Conservation (phyloP, 30 jellyfish, hydroid and myxozoan genomes). For the Calvadosia cruxmelitensis region DNA sequence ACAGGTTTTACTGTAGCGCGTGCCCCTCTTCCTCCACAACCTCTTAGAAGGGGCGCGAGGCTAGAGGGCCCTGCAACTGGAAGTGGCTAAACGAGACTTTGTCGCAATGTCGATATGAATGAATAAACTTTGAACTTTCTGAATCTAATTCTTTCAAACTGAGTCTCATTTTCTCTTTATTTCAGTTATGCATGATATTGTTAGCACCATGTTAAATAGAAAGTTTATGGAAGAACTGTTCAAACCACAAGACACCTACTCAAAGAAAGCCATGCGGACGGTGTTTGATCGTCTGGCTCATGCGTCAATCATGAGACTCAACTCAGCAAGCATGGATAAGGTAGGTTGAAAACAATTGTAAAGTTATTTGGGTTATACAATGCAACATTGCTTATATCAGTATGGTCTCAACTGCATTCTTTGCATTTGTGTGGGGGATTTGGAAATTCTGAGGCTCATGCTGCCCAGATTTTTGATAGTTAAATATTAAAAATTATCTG, state of each 20-base stretch:
- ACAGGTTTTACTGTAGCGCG: too few relatives aligned
- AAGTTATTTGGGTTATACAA: background rate
- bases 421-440: too few relatives aligned
- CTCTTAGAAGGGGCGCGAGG: too few relatives aligned
- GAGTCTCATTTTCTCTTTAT: background rate
- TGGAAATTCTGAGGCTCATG: too few relatives aligned
- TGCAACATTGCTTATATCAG: background rate
- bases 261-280: constrained; percentile 93
- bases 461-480: too few relatives aligned
- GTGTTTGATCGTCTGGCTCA: constrained; percentile 97
- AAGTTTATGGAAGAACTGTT: constrained; percentile 89
- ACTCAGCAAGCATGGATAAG: constrained; percentile 99
- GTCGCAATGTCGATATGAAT: too few relatives aligned
- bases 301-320: constrained; percentile 93
- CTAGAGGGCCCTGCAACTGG: too few relatives aligned
- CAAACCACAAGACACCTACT: constrained; percentile 96
- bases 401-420: too few relatives aligned
- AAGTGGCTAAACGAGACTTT: too few relatives aligned
- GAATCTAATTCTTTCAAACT: background rate
- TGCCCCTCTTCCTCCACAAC: too few relatives aligned
- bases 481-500: too few relatives aligned
- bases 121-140: too few relatives aligned
- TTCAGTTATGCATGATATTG: constrained; percentile 84
- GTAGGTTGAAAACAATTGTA: constrained; percentile 9
- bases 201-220: constrained; percentile 79